These are phyloP conservation scores for Anguilla anguilla DNA, from an alignment of 2,797 vertebrate genomes.

Conservation along the genomic window DNA sequence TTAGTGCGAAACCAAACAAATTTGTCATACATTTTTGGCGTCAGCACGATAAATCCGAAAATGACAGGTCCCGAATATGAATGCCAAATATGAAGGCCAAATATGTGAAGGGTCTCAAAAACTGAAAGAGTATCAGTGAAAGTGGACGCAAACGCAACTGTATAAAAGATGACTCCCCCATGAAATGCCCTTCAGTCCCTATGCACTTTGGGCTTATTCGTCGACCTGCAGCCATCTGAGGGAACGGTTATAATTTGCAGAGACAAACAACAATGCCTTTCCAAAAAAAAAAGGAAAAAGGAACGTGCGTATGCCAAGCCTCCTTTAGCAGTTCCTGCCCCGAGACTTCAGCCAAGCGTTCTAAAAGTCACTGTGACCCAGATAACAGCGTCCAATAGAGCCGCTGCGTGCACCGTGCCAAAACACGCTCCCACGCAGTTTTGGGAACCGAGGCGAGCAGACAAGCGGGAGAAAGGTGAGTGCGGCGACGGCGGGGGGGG, in stretches of 20 bases:
- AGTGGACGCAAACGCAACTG: not conserved
- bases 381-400: constrained; percentile 49
- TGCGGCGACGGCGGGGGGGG: constrained; percentile 36
- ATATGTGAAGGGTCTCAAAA: not conserved
- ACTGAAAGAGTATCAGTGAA: not conserved
- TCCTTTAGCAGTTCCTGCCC: not conserved
- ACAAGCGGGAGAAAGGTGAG: constrained; percentile 40
- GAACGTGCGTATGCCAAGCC: constrained; percentile 37
- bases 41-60: not conserved
- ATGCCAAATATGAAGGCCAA: too few relatives aligned
- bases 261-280: not conserved
- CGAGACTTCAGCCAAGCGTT: constrained; percentile 44
- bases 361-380: constrained; percentile 61
- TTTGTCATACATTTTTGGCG: too few relatives aligned
- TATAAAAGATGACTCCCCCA: not conserved
- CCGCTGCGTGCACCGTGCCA: constrained; percentile 51
- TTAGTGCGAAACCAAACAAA: too few relatives aligned
- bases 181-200: not conserved
- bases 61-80: not conserved
- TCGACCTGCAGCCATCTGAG: not conserved
- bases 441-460: constrained; percentile 48
- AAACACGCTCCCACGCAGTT: constrained; percentile 58
- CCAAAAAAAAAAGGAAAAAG: not conserved
- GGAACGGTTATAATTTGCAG: not conserved
- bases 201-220: not conserved